Percentiles rank a stretch among this genome's conserved stretches.
These are phyloP conservation scores for Nothoprocta perdicaria DNA, from an alignment of 2,113 vertebrate genomes.

Conservation along the genomic window DNA sequence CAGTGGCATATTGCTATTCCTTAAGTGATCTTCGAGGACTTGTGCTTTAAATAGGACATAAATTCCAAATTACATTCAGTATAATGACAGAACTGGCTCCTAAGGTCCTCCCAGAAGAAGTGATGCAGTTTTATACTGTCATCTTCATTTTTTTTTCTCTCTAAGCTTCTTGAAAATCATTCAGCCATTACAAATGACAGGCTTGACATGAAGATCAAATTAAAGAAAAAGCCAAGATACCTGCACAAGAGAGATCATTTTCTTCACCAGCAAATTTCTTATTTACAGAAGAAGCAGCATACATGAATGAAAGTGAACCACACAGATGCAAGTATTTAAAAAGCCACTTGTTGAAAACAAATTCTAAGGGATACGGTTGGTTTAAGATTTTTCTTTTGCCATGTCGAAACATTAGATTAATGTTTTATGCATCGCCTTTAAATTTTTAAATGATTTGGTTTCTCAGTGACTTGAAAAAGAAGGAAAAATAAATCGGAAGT, in stretches of 20 bases:
- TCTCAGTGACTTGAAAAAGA: constrained; percentile 54
- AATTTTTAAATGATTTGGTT: constrained; percentile 42
- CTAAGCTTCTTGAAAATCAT: neutral
- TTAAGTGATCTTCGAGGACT: neutral
- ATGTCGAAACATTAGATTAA: constrained; percentile 9
- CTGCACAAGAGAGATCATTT: neutral
- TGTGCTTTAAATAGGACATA: neutral
- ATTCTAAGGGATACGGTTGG: constrained; percentile 17
- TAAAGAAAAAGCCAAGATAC: neutral
- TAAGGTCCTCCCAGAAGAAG: neutral
- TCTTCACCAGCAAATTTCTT: neutral
- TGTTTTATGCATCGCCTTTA: constrained; percentile 31
- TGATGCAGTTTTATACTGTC: neutral
- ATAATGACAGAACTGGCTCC: neutral
- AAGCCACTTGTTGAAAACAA: constrained; percentile 29
- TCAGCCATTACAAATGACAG: neutral
- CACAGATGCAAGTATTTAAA: constrained; percentile 24
- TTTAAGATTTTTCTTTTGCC: neutral
- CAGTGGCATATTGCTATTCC: neutral
- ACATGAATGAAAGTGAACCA: neutral
- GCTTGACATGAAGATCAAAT: neutral
- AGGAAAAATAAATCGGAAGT: constrained; percentile 24
- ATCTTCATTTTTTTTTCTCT: neutral
- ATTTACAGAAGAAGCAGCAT: neutral
- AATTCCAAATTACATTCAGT: neutral